A percentile compares a stretch with the other conserved stretches of the same genome.
These are phyloP conservation scores for Oscheius sp. DNA, from an alignment of 2,888 invertebrate species.

Conservation along the genomic window DNA sequence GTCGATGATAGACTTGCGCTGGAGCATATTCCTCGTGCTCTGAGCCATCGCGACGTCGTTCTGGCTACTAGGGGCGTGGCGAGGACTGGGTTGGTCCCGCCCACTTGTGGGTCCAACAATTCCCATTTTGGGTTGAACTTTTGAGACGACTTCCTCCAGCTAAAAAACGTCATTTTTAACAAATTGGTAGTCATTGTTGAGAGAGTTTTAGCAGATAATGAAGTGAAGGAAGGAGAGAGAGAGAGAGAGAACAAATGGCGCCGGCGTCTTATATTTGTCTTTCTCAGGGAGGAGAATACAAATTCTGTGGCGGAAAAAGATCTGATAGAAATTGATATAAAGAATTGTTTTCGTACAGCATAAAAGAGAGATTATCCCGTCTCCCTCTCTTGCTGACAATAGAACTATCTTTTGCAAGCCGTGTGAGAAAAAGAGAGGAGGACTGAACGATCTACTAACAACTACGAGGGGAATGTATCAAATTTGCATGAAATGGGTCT, in stretches of 20 bases:
- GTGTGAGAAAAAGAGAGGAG: too few relatives aligned
- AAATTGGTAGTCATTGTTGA: background rate
- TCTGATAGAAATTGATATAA: background rate
- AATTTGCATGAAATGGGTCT: slow-evolving; percentile 11
- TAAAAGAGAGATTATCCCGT: too few relatives aligned
- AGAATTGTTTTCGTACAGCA: background rate
- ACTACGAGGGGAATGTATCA: background rate
- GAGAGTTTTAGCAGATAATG: background rate
- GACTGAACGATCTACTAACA: background rate
- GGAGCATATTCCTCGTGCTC: slow-evolving; percentile 29
- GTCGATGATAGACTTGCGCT: slow-evolving; percentile 63
- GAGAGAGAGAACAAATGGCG: background rate
- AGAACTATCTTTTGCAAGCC: too few relatives aligned
- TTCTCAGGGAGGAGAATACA: too few relatives aligned
- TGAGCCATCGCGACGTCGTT: slow-evolving; percentile 23
- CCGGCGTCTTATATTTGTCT: too few relatives aligned
- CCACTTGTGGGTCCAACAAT: slow-evolving; percentile 27
- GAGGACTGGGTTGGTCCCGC: slow-evolving; percentile 22
- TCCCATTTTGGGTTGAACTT: slow-evolving; percentile 30
- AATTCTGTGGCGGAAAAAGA: too few relatives aligned
- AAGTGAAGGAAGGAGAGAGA: background rate
- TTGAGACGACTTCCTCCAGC: background rate
- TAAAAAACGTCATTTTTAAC: slow-evolving; percentile 13
- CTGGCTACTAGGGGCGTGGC: slow-evolving; percentile 24
- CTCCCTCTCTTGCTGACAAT: too few relatives aligned